Base-by-base conservation (phyloP, 1,140 invertebrate species). In the Lepidurus couesii region DNA sequence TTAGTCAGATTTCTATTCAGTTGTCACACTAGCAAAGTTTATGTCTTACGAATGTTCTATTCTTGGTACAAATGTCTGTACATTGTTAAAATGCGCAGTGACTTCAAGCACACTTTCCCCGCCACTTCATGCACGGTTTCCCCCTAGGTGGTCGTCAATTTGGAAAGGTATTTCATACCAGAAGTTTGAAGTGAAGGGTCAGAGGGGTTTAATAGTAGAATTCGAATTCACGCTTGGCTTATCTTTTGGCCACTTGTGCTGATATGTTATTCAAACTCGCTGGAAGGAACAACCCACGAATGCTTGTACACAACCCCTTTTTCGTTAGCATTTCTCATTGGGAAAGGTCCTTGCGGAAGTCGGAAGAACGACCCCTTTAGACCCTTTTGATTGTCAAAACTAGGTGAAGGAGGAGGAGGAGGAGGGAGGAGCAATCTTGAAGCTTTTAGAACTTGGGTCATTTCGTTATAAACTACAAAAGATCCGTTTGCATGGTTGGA, bases 361-460 rank as follows among this genome's bases (percentile, higher is more conserved):
- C 34, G 34, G 34, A 34, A 4, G 34, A 65, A 65, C 6, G 53
- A 7, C 13, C 13, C 53, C 13, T 65, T 16, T 65, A 65, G 7
- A 65, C 21, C 16, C 21, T 65, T 7, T 65, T 65, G 53, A 65
- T 65, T 65, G 53, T 65, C 53, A 65, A 65, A 65, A 65, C 53
- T 65, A 65, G 53, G 6, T 13, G 34, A 34, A 34, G 34, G n/a
- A 9, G 47, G 47, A 21, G 13, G 6, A 7, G 34, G n/a, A 9
- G 47, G 47, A 21, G 13, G 6, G 21, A 16, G 6, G 53, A 21
- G 13, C 1, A 65, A 65, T 65, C 53, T 65, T 65, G 53, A 65
- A 65, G 13, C 53, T 7, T 13, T 21, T n/a, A 4, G 21, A 21
- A 65, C 9, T 16, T 65, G n/a, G 53, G 21, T 65, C 53, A 65